phyloP scores from a whole-genome alignment of 2,888 invertebrate genomes.

The Xestia xanthographa region DNA sequence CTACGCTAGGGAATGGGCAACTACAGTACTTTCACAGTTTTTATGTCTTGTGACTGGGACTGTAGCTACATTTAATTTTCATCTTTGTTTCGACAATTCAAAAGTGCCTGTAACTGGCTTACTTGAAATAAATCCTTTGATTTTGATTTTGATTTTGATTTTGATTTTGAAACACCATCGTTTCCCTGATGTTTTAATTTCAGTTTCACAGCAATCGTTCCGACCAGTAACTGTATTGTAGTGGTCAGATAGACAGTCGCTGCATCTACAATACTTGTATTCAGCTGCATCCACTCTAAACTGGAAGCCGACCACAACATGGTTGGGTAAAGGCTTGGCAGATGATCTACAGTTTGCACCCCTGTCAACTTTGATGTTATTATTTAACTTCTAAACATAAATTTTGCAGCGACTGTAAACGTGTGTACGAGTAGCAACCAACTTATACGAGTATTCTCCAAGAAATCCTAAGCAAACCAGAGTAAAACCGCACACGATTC shows the following conservation, averaged over 20 bases:
- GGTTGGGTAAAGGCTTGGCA: background rate
- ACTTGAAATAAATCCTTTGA: too few species aligned
- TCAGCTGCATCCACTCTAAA: background rate
- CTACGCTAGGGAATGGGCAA: too few species aligned
- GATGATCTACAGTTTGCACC: background rate
- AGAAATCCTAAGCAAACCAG: slow-evolving; percentile 20
- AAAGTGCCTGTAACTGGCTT: too few species aligned
- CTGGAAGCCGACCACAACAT: background rate
- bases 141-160: too few species aligned
- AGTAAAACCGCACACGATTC: background rate
- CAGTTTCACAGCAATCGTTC: background rate
- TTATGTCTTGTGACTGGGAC: too few species aligned
- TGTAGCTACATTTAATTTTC: too few species aligned
- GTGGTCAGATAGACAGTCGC: background rate
- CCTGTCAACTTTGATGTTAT: background rate
- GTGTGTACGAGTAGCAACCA: too few species aligned
- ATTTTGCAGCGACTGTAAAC: background rate
- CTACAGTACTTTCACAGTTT: too few species aligned
- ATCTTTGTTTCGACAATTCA: too few species aligned
- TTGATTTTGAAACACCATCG: background rate
- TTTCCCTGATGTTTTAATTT: background rate
- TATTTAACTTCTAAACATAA: background rate
- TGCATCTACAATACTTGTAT: background rate
- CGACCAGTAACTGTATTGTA: too few species aligned
- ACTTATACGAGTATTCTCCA: background rate